Conservation (phyloP, 2,113 vertebrate genomes). For the Leucoraja erinaceus region DNA sequence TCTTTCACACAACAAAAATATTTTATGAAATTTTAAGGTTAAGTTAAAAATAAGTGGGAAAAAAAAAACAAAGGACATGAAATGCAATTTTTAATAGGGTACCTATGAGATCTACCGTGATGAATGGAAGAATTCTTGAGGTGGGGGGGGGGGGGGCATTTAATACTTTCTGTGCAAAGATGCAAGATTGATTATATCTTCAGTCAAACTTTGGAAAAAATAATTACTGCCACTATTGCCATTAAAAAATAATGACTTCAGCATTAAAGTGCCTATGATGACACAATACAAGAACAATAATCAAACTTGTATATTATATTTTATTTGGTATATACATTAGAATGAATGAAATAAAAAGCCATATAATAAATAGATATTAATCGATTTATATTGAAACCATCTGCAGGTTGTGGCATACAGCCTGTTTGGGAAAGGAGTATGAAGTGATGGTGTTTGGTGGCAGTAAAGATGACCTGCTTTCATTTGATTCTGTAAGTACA, state of each 20-base stretch:
- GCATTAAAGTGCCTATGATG: background rate
- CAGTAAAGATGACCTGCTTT: conserved; percentile 85
- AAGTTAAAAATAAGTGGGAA: background rate
- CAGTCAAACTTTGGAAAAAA: background rate
- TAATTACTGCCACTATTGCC: background rate
- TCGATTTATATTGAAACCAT: background rate
- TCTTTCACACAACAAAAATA: background rate
- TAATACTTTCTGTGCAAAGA: background rate
- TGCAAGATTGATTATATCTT: background rate
- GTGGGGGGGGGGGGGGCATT: background rate
- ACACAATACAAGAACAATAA: background rate
- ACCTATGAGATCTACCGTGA: background rate
- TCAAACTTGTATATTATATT: background rate
- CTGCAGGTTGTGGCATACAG: conserved; percentile 81
- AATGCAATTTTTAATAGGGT: background rate
- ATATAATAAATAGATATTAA: background rate
- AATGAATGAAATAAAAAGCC: background rate
- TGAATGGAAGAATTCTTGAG: background rate
- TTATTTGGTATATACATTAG: background rate
- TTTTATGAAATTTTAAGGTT: conserved; percentile 4
- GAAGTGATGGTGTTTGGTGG: conserved; percentile 92
- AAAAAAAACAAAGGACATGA: background rate
- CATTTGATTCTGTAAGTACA: conserved; percentile 79
- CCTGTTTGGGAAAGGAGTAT: conserved; percentile 75
- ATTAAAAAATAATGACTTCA: too few relatives aligned